These are phyloP conservation scores for Escarpia spicata DNA, from an alignment of 2,888 invertebrate species.

Conservation along the genomic window DNA sequence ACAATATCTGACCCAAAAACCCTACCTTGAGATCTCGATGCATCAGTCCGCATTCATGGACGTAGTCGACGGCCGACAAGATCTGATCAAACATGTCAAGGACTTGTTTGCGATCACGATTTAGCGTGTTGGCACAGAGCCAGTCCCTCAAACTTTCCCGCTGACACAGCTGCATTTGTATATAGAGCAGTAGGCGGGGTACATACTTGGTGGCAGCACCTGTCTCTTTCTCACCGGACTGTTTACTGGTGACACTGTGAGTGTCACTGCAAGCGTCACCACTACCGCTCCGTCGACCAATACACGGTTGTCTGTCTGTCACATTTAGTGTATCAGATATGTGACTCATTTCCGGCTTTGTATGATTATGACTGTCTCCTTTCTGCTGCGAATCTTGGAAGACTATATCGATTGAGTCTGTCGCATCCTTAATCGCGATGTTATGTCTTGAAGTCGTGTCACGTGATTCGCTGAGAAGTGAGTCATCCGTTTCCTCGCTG, in stretches of 20 bases:
- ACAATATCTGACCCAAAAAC: too few relatives aligned
- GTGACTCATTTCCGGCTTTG: neutral
- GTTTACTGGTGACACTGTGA: neutral
- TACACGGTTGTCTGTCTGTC: too few relatives aligned
- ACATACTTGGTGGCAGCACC: neutral
- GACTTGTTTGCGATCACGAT: constrained; percentile 49
- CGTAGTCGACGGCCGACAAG: constrained; percentile 93
- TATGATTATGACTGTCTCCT: neutral
- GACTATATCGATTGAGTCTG: constrained; percentile 44
- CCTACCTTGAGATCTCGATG: constrained; percentile 93
- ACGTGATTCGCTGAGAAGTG: neutral
- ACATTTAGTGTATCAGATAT: neutral
- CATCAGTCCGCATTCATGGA: constrained; percentile 90
- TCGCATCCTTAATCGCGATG: neutral
- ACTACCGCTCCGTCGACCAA: neutral
- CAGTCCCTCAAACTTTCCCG: constrained; percentile 91
- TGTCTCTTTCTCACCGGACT: neutral
- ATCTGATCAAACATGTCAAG: constrained; percentile 75
- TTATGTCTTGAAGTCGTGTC: neutral
- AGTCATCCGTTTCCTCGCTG: neutral
- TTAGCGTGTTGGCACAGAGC: constrained; percentile 70
- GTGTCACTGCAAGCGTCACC: neutral
- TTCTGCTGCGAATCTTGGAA: constrained; percentile 23
- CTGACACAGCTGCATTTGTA: constrained; percentile 96
- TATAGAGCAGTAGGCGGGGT: constrained; percentile 80